These are phyloP conservation scores for Hylaea fasciaria DNA, from an alignment of 2,888 invertebrate genomes.

Conservation along the genomic window DNA sequence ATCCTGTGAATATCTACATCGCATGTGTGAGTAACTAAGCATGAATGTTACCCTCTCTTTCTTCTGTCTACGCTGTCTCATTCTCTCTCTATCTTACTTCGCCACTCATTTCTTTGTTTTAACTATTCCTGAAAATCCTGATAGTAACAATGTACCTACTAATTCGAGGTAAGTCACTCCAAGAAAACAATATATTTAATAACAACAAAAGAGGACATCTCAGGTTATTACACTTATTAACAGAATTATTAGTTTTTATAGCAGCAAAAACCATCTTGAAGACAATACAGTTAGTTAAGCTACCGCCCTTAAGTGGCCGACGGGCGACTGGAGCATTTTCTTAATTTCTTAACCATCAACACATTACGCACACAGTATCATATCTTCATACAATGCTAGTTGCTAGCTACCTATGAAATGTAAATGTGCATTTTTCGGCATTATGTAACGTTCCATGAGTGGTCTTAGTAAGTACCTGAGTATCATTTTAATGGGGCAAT, in stretches of 20 bases:
- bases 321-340: constrained; percentile 77
- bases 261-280: constrained; percentile 76
- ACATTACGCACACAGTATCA: constrained; percentile 15
- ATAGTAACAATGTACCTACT: too few species aligned
- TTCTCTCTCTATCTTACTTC: too few species aligned
- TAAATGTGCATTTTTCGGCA: too few species aligned
- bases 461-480: too few species aligned
- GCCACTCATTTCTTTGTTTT: too few species aligned
- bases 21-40: background rate
- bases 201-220: constrained; percentile 48
- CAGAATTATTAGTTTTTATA: constrained; percentile 76
- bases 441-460: too few species aligned
- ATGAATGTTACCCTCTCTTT: too few species aligned
- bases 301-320: constrained; percentile 73
- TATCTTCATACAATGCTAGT: constrained; percentile 2
- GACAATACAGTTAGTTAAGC: constrained; percentile 73
- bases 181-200: constrained; percentile 16
- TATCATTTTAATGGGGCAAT: too few species aligned
- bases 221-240: constrained; percentile 73
- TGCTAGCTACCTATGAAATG: too few species aligned
- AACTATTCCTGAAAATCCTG: too few species aligned
- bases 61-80: background rate
- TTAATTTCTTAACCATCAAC: constrained; percentile 78
- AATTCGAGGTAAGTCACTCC: background rate
- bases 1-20: background rate